Base-by-base conservation (phyloP, 2,888 invertebrate genomes). In the Platycheirus albimanus region DNA sequence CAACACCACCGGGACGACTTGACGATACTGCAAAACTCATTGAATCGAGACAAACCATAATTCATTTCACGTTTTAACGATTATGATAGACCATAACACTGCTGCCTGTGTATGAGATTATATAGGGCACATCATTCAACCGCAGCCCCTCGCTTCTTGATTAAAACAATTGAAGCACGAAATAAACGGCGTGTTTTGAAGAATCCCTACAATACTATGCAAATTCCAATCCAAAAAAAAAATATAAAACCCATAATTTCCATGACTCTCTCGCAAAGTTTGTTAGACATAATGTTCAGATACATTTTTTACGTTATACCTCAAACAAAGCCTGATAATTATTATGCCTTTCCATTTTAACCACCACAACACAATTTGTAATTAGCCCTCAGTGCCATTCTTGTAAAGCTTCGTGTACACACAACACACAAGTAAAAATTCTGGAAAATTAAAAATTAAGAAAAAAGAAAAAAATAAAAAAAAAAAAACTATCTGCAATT, bases 121-220 rank as follows among this genome's bases (percentile, higher is more conserved):
- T n/a, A n/a, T 41, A 41, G 13, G 13, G 13, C 38, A n/a, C n/a
- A n/a, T n/a, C n/a, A n/a, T n/a, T n/a, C 20, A 8, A 1, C 8
- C 11, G 2, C 51, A 17, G 6, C 17, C 19, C n/a, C 7, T 19
- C 3, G n/a, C 38, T 61, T 61, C 2, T 17, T 41, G 36, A 70
- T 49, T 56, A 41, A 64, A 77, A 49, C 43, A 77, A 77, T 70
- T 38, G 38, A 61, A 61, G 61, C 69, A 76, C 41, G 67, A 61
- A 67, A 75, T 36, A 75, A 38, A 17, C 11, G 3, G 24, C 24
- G 58, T 36, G 63, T 54, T 70, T 30, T 30, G 4, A 36, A 15
- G 70, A 63, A 70, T 41, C 47, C 76, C 19, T 69, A 38, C 38
- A 76, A 63, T 38, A 24, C 52, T 67, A 69, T 63, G 70, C 38